Base-by-base conservation (phyloP, 2,797 vertebrate species). In the Anolis apletophallus region DNA sequence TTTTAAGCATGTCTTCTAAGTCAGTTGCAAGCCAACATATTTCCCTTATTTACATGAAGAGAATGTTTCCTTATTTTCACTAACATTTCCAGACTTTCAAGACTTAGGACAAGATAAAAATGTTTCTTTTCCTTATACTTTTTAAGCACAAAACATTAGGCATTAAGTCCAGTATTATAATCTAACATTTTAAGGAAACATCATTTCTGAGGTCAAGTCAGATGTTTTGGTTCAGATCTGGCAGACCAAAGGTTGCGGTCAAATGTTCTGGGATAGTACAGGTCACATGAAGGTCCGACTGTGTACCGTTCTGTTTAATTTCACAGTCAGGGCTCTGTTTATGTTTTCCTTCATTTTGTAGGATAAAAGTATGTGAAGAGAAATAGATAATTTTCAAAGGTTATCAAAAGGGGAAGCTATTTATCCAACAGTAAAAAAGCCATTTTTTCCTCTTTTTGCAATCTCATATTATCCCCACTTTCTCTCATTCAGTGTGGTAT, bases 401-500 rank as follows among this genome's bases (percentile, higher is more conserved):
- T 6, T 0, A n/a, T 89, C 81, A 8, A 81, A 16, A 81, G 61
- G 85, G 32, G 46, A 19, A 34, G 21, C 75, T 40, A 46, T 83
- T 72, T 79, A n/a, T 54, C 36, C 40, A 79, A 87, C 5, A n/a
- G 54, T 50, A 64, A 21, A 64, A 54, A 74, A 78, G 54, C 34
- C 21, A 23, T 32, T 81, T 21, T 14, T 21, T 36, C 10, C 23
- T 13, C 1, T 9, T 29, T 26, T n/a, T n/a, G 40, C 46, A 36
- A 36, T 83, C 54, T 78, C 46, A 40, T n/a, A 36, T 32, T 21
- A 57, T 73, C 14, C 64, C 50, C 16, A 52, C 52, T 83, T 79
- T 83, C 76, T 61, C 46, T 94, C 57, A 94, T 94, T 85, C 96
- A 99, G 99, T 81, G 95, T 98, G 94, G 97, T 98, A 72, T 97